Evolutionary conservation across 35 echinoderm and acorn worm species (phyloP).

Genomic region (Diadema setosum): DNA sequence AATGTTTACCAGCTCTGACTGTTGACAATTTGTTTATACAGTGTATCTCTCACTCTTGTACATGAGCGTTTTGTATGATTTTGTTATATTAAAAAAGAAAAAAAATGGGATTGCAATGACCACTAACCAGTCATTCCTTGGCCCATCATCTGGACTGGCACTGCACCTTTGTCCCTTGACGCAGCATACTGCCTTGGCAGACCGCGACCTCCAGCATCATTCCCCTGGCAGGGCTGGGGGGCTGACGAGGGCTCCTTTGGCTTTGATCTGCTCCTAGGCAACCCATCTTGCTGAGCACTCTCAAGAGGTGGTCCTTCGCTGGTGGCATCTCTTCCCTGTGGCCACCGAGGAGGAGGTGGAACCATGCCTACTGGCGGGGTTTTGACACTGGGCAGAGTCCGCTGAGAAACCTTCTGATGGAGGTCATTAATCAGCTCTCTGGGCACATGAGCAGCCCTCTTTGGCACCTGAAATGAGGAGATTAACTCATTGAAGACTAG

Average conservation of each 20-base stretch:
- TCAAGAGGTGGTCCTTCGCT: no score
- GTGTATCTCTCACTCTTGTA: no score
- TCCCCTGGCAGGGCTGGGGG: neutral
- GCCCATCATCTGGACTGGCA: neutral
- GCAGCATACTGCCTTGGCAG: neutral
- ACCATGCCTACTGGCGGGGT: neutral
- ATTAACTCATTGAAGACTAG: no score
- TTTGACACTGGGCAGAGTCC: neutral
- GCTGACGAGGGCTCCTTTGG: neutral
- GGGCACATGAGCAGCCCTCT: neutral
- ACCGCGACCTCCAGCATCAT: neutral
- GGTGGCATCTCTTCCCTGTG: no score
- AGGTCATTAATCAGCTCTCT: constrained; percentile 12
- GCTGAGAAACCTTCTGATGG: neutral
- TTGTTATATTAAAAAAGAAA: no score
- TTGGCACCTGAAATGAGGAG: neutral
- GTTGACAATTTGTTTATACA: no score
- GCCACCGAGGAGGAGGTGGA: neutral
- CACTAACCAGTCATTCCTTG: neutral
- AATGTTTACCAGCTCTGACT: no score
- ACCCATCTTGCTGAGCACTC: no score
- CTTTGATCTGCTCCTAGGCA: no score
- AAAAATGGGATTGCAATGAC: no score
- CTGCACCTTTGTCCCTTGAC: neutral
- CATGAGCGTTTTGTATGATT: no score